Base-by-base conservation (phyloP, 2,797 vertebrate species). In the Balearica regulorum region DNA sequence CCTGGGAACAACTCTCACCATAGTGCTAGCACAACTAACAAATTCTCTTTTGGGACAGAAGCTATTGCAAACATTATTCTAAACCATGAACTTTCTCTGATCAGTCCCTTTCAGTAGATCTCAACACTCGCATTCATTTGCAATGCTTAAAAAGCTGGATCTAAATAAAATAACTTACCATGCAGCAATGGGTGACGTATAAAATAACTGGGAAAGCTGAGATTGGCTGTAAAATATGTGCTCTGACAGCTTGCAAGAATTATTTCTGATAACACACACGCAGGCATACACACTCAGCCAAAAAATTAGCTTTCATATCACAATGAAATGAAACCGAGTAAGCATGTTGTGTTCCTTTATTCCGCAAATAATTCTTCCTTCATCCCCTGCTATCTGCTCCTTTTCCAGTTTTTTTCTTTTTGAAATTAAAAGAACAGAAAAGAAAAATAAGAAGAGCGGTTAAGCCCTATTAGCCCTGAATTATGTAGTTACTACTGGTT, bases 121-220 rank as follows among this genome's bases (percentile, higher is more conserved):
- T 77, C 68, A 58, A 51, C 4, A 16, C 22, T 39, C 13, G 61
- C 48, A 62, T 71, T 83, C 57, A 61, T 43, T 75, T 75, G 24
- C 48, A 71, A 24, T 53, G 26, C 33, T 86, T 75, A 49, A 80
- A 33, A 66, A 28, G 15, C 49, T 70, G 33, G 16, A 84, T 55
- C 35, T 78, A 90, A 93, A 83, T 68, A 71, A 95, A 90, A 70
- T 55, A 51, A 69, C 46, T 79, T 62, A 82, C 28, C 43, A 39
- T 16, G 25, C 25, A 70, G 15, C 6, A 60, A 12, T 5, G 3
- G 7, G 12, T 70, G 51, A 41, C 54, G 39, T 72, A 43, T 19
- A 73, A 94, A 94, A 76, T 48, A 81, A 60, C 43, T 24, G 18
- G 20, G 51, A 94, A 96, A 77, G 16, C 11, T 79, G 44, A 94